Base-by-base conservation (phyloP, 1,140 invertebrate genomes). In the Ruditapes philippinarum region DNA sequence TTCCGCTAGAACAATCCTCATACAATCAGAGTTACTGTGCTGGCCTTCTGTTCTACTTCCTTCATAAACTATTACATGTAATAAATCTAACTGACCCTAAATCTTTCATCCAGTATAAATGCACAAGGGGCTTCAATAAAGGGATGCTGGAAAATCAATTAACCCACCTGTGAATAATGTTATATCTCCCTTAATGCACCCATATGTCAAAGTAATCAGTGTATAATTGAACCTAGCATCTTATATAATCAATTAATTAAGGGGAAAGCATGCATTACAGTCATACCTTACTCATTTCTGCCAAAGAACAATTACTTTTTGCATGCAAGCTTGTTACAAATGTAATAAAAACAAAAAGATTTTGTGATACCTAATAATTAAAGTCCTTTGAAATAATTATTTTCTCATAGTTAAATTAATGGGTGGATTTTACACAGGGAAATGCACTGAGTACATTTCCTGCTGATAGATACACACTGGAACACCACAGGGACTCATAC, bases 241-340 rank as follows among this genome's bases (percentile, higher is more conserved):
- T 80, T 80, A 80, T 60, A 40, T 80, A 80, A 80, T 60, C 54
- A 54, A 80, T 78, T 78, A 78, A 78, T 78, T 54, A 78, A 49
- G 40, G 7, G 5, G 31, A 28, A 70, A 5, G 33, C 65, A 38
- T 62, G 65, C 65, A 31, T 38, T 1, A 22, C 17, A 38, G 19
- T 70, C 65, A 70, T 70, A 70, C 65, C 28, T 38, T 40, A 36
- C 2, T 28, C 17, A 1, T 33, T 40, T 4, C 19, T 70, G 65
- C 65, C 65, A 70, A 70, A 38, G 3, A 38, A 7, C 65, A 38
- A 70, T 40, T 70, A 38, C 36, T 38, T 70, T 70, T 70, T 70
- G 65, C 65, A 70, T 70, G 65, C 33, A 38, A 40, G 14, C 17
- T 70, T 70, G 36, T 38, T 38, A 19, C 22, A 17, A 70, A 3